Evolutionary conservation across 2,888 invertebrate genomes (phyloP).

Genomic region (Osmoderma eremita): DNA sequence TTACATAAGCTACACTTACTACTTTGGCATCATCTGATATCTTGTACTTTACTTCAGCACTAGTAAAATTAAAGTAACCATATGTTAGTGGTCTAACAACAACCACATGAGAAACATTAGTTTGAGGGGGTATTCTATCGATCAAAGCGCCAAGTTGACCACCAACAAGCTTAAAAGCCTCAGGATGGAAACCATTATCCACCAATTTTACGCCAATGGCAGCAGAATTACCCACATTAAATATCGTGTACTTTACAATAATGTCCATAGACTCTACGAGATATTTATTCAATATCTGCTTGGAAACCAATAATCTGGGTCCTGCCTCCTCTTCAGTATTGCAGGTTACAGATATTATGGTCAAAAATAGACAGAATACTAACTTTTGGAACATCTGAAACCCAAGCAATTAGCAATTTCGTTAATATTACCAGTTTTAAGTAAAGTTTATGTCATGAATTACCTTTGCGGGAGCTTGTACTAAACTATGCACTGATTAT

Average conservation of each 20-base stretch:
- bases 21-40: slow-evolving; percentile 83
- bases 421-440: slow-evolving; percentile 2
- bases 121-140: slow-evolving; percentile 90
- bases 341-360: slow-evolving; percentile 65
- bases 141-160: slow-evolving; percentile 85
- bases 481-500: not conserved
- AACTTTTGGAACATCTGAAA: slow-evolving; percentile 40
- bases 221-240: slow-evolving; percentile 91
- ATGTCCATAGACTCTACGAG: slow-evolving; percentile 97
- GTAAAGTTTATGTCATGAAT: slow-evolving; percentile 29
- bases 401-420: not conserved
- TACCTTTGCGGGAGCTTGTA: slow-evolving; percentile 23
- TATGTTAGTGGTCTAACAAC: slow-evolving; percentile 89
- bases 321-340: slow-evolving; percentile 76
- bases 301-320: slow-evolving; percentile 88
- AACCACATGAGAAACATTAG: slow-evolving; percentile 93
- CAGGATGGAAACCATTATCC: slow-evolving; percentile 92
- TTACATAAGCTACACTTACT: slow-evolving; percentile 62
- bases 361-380: slow-evolving; percentile 51
- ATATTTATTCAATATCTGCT: slow-evolving; percentile 95
- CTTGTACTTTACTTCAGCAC: slow-evolving; percentile 92
- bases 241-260: slow-evolving; percentile 92
- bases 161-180: slow-evolving; percentile 89
- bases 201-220: slow-evolving; percentile 89
- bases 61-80: slow-evolving; percentile 97